These are phyloP conservation scores for Nansenia antarctica DNA, from an alignment of 2,113 vertebrate species.

Conservation along the genomic window DNA sequence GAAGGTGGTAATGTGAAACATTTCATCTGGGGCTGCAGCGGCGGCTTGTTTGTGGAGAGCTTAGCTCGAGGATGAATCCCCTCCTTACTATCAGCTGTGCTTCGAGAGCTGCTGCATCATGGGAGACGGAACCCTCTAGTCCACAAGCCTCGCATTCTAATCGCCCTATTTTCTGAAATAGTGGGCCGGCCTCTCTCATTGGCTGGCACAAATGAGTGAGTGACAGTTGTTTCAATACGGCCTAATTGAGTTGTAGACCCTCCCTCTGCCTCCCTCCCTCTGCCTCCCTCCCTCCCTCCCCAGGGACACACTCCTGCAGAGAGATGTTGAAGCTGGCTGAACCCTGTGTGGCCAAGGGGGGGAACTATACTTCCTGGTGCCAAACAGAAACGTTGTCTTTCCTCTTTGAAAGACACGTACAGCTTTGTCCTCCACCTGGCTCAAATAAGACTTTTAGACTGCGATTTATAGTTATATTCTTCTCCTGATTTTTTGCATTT, in stretches of 20 bases:
- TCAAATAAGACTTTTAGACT: too few relatives aligned
- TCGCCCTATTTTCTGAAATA: conserved; percentile 2
- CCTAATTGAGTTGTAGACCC: conserved; percentile 60
- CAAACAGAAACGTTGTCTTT: too few relatives aligned
- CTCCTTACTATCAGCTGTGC: neutral
- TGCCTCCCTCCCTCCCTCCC: conserved; percentile 6
- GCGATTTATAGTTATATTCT: too few relatives aligned
- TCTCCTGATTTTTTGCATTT: too few relatives aligned
- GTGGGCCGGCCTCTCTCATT: neutral
- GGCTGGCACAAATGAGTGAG: conserved; percentile 26
- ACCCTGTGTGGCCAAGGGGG: too few relatives aligned
- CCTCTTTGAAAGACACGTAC: too few relatives aligned
- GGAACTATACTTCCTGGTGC: too few relatives aligned
- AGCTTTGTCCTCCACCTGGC: too few relatives aligned
- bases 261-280: conserved; percentile 32
- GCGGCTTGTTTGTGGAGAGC: conserved; percentile 29
- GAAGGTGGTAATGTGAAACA: conserved; percentile 15
- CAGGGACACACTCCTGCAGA: too few relatives aligned
- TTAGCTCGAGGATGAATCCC: conserved; percentile 13
- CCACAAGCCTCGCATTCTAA: conserved; percentile 26
- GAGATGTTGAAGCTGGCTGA: too few relatives aligned
- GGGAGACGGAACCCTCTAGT: neutral
- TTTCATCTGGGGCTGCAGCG: conserved; percentile 33
- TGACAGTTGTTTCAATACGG: conserved; percentile 60
- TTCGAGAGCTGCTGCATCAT: conserved; percentile 6